phyloP scores from a whole-genome alignment of 1,140 invertebrate species.

The Cardiocondyla obscurior region DNA sequence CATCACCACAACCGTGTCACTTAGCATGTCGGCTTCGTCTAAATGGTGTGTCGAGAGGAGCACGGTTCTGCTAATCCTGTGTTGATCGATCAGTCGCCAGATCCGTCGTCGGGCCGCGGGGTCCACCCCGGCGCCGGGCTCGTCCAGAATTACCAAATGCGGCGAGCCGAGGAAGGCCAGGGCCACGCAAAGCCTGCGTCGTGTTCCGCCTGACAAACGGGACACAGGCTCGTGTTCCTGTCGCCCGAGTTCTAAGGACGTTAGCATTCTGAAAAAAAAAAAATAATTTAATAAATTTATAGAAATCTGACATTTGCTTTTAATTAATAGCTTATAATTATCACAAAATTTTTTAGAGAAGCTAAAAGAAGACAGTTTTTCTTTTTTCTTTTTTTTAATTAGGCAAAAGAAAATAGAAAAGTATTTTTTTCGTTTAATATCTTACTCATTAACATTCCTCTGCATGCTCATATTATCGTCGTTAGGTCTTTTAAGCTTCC shows the following conservation, averaged over 20 bases:
- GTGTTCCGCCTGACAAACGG: slow-evolving; percentile 87
- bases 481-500: slow-evolving; percentile 87
- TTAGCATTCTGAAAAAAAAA: slow-evolving; percentile 81
- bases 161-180: slow-evolving; percentile 92
- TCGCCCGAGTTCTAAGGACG: slow-evolving; percentile 85
- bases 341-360: slow-evolving; percentile 2
- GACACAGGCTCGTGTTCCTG: slow-evolving; percentile 84
- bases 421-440: background rate
- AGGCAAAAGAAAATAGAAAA: background rate
- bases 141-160: slow-evolving; percentile 92
- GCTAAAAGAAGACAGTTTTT: background rate
- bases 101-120: slow-evolving; percentile 90
- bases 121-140: slow-evolving; percentile 92
- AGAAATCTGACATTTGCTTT: background rate
- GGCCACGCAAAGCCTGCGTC: slow-evolving; percentile 86
- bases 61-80: slow-evolving; percentile 87
- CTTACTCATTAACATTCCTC: slow-evolving; percentile 83
- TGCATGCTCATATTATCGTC: slow-evolving; percentile 75
- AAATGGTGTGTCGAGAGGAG: slow-evolving; percentile 90
- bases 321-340: background rate
- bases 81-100: slow-evolving; percentile 89
- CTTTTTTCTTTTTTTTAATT: background rate
- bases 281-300: too few relatives aligned
- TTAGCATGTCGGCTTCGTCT: slow-evolving; percentile 88
- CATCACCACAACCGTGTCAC: slow-evolving; percentile 87